Conservation (phyloP, 1,140 invertebrate species). For the Caligus rogercresseyi region DNA sequence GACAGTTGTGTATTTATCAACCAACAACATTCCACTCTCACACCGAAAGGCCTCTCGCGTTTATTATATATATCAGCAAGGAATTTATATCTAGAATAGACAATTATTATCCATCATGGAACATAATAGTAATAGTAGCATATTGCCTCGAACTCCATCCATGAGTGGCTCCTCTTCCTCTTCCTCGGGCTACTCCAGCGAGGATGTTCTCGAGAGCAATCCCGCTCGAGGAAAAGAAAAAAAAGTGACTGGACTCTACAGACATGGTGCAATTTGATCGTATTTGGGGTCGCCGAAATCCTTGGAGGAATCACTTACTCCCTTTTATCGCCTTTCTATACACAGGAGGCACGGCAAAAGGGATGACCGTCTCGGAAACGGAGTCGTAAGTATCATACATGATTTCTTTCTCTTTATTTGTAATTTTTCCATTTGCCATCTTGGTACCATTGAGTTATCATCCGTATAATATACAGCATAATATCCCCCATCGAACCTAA, state of each 20-base stretch:
- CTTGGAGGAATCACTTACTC: conserved; percentile 11
- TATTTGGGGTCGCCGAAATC: neutral
- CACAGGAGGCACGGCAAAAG: conserved; percentile 9
- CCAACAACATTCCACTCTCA: too few species aligned
- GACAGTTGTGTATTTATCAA: too few species aligned
- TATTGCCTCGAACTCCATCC: neutral
- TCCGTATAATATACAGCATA: too few species aligned
- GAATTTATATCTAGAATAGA: too few species aligned
- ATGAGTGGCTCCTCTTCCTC: neutral
- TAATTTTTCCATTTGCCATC: too few species aligned
- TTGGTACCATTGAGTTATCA: too few species aligned
- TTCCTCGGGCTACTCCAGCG: neutral
- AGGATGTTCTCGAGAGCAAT: neutral
- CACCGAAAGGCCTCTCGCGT: too few species aligned
- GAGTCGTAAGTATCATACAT: conserved; percentile 5
- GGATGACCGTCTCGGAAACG: conserved; percentile 6
- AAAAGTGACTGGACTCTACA: neutral
- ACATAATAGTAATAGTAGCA: too few species aligned
- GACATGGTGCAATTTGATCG: neutral
- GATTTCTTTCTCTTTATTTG: too few species aligned
- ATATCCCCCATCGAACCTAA: too few species aligned
- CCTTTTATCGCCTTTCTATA: conserved; percentile 10
- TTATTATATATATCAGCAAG: too few species aligned
- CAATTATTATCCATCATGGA: too few species aligned
- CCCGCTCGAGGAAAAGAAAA: neutral